Evolutionary conservation across 2,113 vertebrate genomes (phyloP).

Genomic region (Salvator merianae): DNA sequence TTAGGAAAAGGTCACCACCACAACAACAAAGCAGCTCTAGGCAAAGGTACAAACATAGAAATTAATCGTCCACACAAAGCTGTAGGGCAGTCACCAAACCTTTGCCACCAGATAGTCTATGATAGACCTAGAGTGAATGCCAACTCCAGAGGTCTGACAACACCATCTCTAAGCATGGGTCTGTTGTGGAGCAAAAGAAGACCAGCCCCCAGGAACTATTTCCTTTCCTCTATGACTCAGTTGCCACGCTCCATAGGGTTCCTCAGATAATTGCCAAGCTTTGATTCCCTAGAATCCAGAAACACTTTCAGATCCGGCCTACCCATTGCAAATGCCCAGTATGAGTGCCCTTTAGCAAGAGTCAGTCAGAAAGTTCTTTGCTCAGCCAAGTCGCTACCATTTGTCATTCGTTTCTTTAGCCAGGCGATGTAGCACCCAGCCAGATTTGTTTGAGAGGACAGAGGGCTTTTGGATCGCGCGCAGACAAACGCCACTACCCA

Average conservation of each 20-base stretch:
- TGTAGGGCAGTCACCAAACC: constrained; percentile 59
- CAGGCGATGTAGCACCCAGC: neutral
- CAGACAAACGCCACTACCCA: too few species aligned
- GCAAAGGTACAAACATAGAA: neutral
- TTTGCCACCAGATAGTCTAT: constrained; percentile 24
- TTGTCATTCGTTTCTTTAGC: neutral
- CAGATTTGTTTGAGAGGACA: too few species aligned
- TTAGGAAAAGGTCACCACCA: neutral
- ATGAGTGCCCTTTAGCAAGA: constrained; percentile 5
- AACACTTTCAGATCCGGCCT: neutral
- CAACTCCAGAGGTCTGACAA: constrained; percentile 18
- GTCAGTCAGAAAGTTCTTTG: neutral
- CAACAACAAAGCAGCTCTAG: neutral
- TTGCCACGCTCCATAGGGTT: neutral
- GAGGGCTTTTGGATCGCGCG: neutral
- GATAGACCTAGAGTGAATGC: neutral
- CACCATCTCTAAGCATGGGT: neutral
- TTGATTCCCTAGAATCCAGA: neutral
- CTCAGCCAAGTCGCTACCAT: neutral
- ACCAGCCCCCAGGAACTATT: neutral
- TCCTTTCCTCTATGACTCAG: neutral
- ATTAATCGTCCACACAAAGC: neutral
- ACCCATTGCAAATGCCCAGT: neutral
- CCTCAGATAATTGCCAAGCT: neutral
- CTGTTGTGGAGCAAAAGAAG: neutral